Evolutionary conservation across 1,140 invertebrate species (phyloP), one percentile per base, ranked within the genome.

Genomic region (Oryctes rhinoceros): DNA sequence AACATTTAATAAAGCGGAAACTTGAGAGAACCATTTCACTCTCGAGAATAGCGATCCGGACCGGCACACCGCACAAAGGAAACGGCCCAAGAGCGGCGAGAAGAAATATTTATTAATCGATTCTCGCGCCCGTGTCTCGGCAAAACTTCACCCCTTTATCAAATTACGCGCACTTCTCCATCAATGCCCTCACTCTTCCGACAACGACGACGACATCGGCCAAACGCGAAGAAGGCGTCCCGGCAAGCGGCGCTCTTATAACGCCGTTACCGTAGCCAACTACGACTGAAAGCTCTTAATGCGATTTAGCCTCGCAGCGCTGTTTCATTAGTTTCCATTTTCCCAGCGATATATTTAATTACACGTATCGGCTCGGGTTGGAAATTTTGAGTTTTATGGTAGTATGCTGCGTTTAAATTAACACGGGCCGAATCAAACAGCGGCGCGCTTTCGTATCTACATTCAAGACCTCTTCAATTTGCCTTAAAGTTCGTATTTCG

Each of bases 271-370:
- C 6, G 9, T 30, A 71, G 35, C 20, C 24, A 71, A 37, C 65
- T 71, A 18, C 15, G 53, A 59, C 53, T 18, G 15, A 59, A 59
- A 59, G 53, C 35, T 71, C 65, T 37, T 71, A 71, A 71, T 71
- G n/a, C 65, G 65, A 71, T 71, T 71, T 59, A 18, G 53, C 65
- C 65, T 13, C 65, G 24, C 20, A 24, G 20, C 65, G 65, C 65
- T 71, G 65, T 71, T 71, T 71, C 24, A 71, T 71, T 71, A 71
- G 65, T 71, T 71, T 71, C 65, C 65, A 71, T 71, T 71, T 71
- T 71, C 65, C 35, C 65, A 9, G 13, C 24, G 65, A 71, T 71
- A 35, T 35, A 71, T 71, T 71, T 71, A 71, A 71, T 71, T 71
- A 71, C 24, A 71, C 65, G 65, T 71, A 71, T 37, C 24, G 65